Base-by-base conservation (phyloP, 2,797 vertebrate genomes). In the Pteronotus mesoamericanus region DNA sequence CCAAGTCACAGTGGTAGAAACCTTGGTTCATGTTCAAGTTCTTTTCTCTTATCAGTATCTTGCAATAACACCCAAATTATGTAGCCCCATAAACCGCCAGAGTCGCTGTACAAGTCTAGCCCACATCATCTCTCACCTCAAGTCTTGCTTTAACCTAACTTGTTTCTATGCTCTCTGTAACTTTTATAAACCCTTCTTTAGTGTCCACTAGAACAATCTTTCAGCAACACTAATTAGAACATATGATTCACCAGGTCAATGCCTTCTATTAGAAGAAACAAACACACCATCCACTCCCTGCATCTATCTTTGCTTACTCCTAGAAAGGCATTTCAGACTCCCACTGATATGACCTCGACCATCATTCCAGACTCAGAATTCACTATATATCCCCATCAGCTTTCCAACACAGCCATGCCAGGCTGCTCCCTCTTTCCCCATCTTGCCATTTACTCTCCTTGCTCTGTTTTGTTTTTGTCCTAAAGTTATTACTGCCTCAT, bases 361-460 rank as follows among this genome's bases (percentile, higher is more conserved):
- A 21, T 46, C 10, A 22, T 24, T 64, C n/a, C 24, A 6, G 79
- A 10, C 53, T 26, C 78, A 26, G 14, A 55, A 44, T 9, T 44
- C 6, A 21, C 51, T 68, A 7, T 5, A 9, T 5, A 34, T 3
- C 34, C 29, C 34, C 5, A 7, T 14, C 22, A 64, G 10, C 34
- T 26, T 39, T 61, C 11, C 44, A 69, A 78, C 6, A 32, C 24
- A 32, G 59, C 34, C 29, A 8, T 0, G 0, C 34, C n/a, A 29
- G 48, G 46, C 26, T 10, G 24, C 29, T 14, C 0, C 1, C 22
- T n/a, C 42, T 77, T 69, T 46, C 37, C 51, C 8, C 0, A 2
- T 29, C 37, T 51, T 6, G 29, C 14, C 44, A 48, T 24, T 53
- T 3, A 3, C 7, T 86, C 32, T 46, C 53, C 22, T 5, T 39